A percentile compares a stretch with the other conserved stretches of the same genome.
Evolutionary conservation across 2,888 invertebrate genomes (phyloP).

Genomic region (Dione vanillae): DNA sequence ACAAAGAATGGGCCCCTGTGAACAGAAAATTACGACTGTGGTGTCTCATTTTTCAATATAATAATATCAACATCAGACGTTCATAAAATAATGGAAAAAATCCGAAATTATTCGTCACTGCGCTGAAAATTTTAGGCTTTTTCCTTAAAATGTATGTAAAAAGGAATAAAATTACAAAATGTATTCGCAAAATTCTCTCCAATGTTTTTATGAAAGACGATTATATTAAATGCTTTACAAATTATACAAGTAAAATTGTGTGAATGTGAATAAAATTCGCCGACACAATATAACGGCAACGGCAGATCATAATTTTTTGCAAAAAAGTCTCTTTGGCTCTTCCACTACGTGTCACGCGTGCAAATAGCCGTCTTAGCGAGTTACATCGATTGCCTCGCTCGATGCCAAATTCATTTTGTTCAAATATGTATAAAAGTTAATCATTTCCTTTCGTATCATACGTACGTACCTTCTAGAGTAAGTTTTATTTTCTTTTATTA

Average conservation of each 20-base stretch:
- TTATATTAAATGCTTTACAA: constrained; percentile 73
- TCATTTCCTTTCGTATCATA: constrained; percentile 1
- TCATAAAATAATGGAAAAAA: background rate
- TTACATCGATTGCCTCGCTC: constrained; percentile 46
- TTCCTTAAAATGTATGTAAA: background rate
- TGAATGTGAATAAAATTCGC: constrained; percentile 59
- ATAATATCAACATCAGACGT: no score
- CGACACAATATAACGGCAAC: constrained; percentile 55
- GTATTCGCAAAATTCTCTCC: background rate
- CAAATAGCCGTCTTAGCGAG: constrained; percentile 52
- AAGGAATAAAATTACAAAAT: background rate
- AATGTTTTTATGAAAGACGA: constrained; percentile 66
- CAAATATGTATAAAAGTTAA: constrained; percentile 39
- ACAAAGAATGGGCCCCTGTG: no score
- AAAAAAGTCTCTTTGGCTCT: constrained; percentile 62
- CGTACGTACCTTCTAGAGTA: background rate
- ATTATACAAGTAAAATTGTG: constrained; percentile 62
- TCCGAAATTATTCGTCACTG: background rate
- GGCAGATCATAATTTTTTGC: constrained; percentile 67
- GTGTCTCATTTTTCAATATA: no score
- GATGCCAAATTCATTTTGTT: constrained; percentile 49
- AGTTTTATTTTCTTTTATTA: background rate
- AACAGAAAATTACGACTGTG: no score
- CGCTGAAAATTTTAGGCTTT: background rate
- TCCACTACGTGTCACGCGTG: constrained; percentile 61